Evolutionary conservation across 2,113 vertebrate species (phyloP).

Genomic region (Macroglossus sobrinus): DNA sequence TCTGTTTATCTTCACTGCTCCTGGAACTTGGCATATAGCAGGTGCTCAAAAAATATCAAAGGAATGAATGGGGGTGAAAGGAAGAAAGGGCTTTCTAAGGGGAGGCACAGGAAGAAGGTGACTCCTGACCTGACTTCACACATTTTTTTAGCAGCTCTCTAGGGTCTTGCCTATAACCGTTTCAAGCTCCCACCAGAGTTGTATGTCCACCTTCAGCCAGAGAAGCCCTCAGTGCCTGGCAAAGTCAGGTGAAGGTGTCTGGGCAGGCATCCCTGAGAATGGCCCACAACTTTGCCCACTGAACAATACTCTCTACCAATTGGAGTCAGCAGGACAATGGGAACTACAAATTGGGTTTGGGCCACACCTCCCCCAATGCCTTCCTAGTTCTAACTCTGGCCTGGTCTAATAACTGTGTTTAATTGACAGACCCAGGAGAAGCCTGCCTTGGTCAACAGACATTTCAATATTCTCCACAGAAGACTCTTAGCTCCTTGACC

Average conservation of each 20-base stretch:
- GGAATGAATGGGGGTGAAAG: neutral
- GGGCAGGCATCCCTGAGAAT: neutral
- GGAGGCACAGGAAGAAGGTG: neutral
- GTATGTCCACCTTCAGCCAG: neutral
- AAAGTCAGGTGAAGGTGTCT: neutral
- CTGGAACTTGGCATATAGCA: neutral
- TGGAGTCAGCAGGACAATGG: neutral
- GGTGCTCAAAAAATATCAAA: neutral
- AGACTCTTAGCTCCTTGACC: neutral
- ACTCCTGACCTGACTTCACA: neutral
- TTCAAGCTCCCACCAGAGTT: neutral
- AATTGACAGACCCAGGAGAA: neutral
- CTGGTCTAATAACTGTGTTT: neutral
- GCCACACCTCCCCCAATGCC: fast-evolving
- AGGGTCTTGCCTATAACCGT: neutral
- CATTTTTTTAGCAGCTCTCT: neutral
- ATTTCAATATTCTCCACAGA: neutral
- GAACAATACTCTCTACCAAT: neutral
- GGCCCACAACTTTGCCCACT: neutral
- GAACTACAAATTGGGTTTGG: neutral
- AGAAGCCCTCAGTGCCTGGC: neutral
- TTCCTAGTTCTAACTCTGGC: neutral
- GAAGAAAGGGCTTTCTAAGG: neutral
- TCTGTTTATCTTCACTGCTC: neutral
- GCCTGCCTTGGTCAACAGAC: neutral